Conservation (phyloP, 30 jellyfish, hydroid and myxozoan genomes). For the Aurelia aurita complex sp. Pacific region DNA sequence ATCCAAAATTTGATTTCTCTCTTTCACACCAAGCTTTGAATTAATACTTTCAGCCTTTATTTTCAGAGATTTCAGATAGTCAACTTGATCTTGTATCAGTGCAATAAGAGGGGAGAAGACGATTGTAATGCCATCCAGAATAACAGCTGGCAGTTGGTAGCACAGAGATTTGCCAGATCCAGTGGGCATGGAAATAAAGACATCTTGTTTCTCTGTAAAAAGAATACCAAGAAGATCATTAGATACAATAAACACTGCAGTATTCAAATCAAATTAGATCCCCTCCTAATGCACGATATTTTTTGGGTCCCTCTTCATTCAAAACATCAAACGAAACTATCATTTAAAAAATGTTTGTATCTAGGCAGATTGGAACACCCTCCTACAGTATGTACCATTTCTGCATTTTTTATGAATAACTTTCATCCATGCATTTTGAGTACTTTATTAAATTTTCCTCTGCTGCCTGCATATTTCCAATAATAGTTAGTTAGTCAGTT, state of each 20-base stretch:
- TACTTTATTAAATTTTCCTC: too few species aligned
- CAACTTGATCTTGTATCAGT: slow-evolving; percentile 82
- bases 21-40: slow-evolving; percentile 70
- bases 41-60: slow-evolving; percentile 75
- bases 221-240: background rate
- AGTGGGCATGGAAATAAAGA: slow-evolving; percentile 87
- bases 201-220: slow-evolving; percentile 81
- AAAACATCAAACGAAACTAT: too few species aligned
- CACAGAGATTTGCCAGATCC: slow-evolving; percentile 95
- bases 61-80: slow-evolving; percentile 65
- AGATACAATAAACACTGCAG: background rate
- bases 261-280: too few species aligned
- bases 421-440: too few species aligned
- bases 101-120: slow-evolving; percentile 91
- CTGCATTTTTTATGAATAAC: too few species aligned
- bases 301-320: too few species aligned
- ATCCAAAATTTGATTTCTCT: slow-evolving; percentile 47
- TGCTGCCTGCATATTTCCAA: too few species aligned
- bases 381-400: too few species aligned
- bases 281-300: too few species aligned
- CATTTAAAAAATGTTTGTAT: too few species aligned
- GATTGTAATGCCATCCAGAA: slow-evolving; percentile 61
- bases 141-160: slow-evolving; percentile 86
- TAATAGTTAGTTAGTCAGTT: too few species aligned
- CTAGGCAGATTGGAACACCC: too few species aligned